Evolutionary conservation across 2,888 invertebrate species (phyloP), one percentile per base, ranked within the genome.

Genomic region (Hybos culiciformis): DNA sequence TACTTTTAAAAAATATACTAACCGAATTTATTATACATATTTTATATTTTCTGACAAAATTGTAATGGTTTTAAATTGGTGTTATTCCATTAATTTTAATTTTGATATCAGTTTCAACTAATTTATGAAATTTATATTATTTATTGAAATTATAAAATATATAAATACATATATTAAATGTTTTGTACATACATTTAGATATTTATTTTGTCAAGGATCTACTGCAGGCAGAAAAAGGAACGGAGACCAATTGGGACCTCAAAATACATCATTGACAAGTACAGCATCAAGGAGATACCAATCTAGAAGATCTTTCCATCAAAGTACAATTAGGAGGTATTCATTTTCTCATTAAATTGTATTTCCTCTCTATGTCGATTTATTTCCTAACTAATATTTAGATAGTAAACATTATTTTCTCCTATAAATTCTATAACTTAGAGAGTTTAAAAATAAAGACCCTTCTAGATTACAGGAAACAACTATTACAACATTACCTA

Each of bases 241-340:
- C 37, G 56, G 56, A 46, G 66, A 65, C 44, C 61, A 61, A 24
- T 52, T 60, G 43, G 51, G 45, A n/a, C 61, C 60, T 49, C 57
- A 63, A 38, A 60, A 64, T 46, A 63, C 63, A 45, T 66, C 66
- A 33, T 44, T 66, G 47, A 66, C 64, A 49, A 65, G 63, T 53
- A 65, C 66, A 41, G 59, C 62, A 31, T 67, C 66, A 15, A 59
- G 63, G 43, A 57, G 62, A 23, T 66, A 54, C 47, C 60, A 61
- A 48, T 63, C 66, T 4, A 56, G 60, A n/a, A 57, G 61, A 39
- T 64, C 62, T 12, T 59, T 60, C 46, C 56, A 57, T 43, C 65
- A 66, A 45, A 66, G 63, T 50, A 64, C 63, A 20, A 51, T 62
- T 18, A 50, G 63, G 47, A 63, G 66, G 66, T 65, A 41, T 26